A percentile compares a stretch with the other conserved stretches of the same genome.
Conservation (phyloP, 1,140 invertebrate genomes). For the Bombus sibiricus region DNA sequence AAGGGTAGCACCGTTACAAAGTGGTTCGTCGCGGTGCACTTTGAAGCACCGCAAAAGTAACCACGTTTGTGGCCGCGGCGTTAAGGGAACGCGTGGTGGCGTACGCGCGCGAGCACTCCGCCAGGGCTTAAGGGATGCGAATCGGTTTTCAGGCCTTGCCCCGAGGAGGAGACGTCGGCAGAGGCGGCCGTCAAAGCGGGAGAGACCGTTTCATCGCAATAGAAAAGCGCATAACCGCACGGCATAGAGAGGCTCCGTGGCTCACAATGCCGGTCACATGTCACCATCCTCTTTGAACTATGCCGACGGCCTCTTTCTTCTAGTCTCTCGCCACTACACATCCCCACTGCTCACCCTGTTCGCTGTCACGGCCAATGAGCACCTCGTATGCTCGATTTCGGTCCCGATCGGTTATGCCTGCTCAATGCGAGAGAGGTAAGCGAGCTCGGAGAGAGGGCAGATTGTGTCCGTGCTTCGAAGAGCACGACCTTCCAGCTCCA, state of each 20-base stretch:
- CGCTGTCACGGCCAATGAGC: constrained; percentile 57
- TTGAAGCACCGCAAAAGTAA: constrained; percentile 46
- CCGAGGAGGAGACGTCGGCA: constrained; percentile 55
- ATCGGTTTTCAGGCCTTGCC: constrained; percentile 60
- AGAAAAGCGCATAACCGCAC: constrained; percentile 70
- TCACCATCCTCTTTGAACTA: constrained; percentile 72
- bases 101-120: constrained; percentile 10
- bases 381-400: constrained; percentile 62
- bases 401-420: constrained; percentile 60
- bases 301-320: constrained; percentile 67
- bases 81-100: neutral
- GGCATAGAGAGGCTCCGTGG: constrained; percentile 58
- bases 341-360: constrained; percentile 41
- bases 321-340: constrained; percentile 54
- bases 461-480: constrained; percentile 17
- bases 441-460: constrained; percentile 15
- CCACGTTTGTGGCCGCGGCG: constrained; percentile 22
- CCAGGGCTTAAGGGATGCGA: constrained; percentile 45
- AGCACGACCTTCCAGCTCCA: neutral
- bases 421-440: constrained; percentile 24
- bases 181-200: constrained; percentile 62
- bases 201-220: constrained; percentile 64
- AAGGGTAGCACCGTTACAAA: constrained; percentile 26
- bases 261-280: constrained; percentile 74
- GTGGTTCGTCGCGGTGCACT: constrained; percentile 42